phyloP scores from a whole-genome alignment of 2,797 vertebrate genomes.

The Micropoecilia bifurca region DNA sequence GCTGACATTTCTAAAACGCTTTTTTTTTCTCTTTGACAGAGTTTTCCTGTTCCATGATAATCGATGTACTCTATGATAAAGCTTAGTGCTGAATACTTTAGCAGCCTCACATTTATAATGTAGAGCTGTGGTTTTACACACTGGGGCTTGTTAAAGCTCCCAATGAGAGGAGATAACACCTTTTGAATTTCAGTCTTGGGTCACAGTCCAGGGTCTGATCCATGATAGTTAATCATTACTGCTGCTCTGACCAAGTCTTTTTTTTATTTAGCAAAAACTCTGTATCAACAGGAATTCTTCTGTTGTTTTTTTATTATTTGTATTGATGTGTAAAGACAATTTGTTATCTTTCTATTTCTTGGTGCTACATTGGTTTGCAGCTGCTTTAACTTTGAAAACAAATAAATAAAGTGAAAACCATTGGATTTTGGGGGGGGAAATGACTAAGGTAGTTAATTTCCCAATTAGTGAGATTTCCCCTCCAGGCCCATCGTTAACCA shows the following conservation, averaged over 20 bases:
- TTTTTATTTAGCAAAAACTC: conserved; percentile 13
- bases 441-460: background rate
- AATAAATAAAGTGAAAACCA: background rate
- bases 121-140: conserved; percentile 14
- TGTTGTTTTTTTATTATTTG: background rate
- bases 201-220: conserved; percentile 70
- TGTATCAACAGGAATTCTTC: background rate
- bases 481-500: background rate
- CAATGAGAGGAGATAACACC: conserved; percentile 57
- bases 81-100: background rate
- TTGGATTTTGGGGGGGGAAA: background rate
- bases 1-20: background rate
- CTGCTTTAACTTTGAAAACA: background rate
- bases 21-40: background rate
- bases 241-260: conserved; percentile 30
- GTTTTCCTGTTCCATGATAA: background rate
- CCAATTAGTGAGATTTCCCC: background rate
- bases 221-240: conserved; percentile 72
- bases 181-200: conserved; percentile 52
- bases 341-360: background rate
- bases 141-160: conserved; percentile 23
- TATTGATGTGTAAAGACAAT: background rate
- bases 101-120: background rate
- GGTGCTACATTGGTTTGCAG: background rate
- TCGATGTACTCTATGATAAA: background rate